A percentile compares a stretch with the other conserved stretches of the same genome.
Evolutionary conservation across 2,888 invertebrate genomes (phyloP).

Genomic region (Eupithecia inturbata): DNA sequence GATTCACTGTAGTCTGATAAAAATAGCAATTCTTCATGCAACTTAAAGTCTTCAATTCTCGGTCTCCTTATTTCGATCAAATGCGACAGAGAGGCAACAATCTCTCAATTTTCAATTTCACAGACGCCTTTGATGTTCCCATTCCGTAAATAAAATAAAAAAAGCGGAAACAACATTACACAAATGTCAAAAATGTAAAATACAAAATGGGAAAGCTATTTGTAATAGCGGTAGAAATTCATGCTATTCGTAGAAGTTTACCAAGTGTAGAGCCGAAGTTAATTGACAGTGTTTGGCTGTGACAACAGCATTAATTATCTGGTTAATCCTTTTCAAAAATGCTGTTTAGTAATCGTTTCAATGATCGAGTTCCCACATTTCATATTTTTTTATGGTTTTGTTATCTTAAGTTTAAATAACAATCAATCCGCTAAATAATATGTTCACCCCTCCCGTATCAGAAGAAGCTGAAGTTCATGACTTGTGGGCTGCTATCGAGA

Average conservation of each 20-base stretch:
- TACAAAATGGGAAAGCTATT: constrained; percentile 33
- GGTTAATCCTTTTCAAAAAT: background rate
- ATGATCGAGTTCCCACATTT: no score
- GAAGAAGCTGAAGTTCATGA: background rate
- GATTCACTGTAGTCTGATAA: background rate
- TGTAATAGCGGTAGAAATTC: constrained; percentile 30
- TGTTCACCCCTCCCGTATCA: no score
- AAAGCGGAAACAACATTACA: constrained; percentile 40
- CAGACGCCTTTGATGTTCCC: constrained; percentile 42
- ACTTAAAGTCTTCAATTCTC: background rate
- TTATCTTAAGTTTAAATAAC: no score
- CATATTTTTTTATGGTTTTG: no score
- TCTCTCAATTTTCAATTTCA: constrained; percentile 45
- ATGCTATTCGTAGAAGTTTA: constrained; percentile 32
- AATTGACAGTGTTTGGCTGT: constrained; percentile 28
- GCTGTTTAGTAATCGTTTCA: background rate
- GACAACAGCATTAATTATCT: background rate
- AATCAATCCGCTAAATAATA: no score
- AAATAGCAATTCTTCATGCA: constrained; percentile 5
- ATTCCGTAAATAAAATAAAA: constrained; percentile 41
- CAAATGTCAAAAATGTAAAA: constrained; percentile 38
- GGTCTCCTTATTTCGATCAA: constrained; percentile 10
- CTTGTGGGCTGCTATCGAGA: no score
- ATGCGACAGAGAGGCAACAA: constrained; percentile 35
- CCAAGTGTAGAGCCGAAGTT: constrained; percentile 29